phyloP scores from a whole-genome alignment of 1,140 invertebrate genomes.

The Gonioctena quinquepunctata region DNA sequence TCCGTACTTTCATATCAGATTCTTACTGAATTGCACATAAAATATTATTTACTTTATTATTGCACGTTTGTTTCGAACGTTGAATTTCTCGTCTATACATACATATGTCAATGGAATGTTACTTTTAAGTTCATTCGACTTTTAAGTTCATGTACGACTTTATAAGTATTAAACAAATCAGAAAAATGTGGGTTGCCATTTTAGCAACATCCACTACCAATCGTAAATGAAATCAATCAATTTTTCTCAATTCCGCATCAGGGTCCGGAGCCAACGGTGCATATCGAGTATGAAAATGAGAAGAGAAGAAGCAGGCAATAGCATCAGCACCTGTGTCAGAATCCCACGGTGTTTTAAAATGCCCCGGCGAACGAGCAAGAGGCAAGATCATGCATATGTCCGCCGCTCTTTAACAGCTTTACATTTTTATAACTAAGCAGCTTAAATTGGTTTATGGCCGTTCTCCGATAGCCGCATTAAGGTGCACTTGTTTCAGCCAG shows the following conservation, averaged over 20 bases:
- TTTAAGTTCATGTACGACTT: no score
- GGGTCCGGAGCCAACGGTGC: not conserved
- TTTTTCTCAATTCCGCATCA: not conserved
- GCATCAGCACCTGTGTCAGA: slow-evolving; percentile 29
- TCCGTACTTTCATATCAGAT: no score
- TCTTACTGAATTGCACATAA: no score
- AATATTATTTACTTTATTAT: no score
- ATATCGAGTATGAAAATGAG: not conserved
- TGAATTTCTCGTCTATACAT: no score
- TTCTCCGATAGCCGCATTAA: slow-evolving; percentile 2
- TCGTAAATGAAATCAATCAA: not conserved
- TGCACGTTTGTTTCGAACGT: no score
- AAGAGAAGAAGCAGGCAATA: not conserved
- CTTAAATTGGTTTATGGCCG: slow-evolving; percentile 31
- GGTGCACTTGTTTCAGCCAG: slow-evolving; percentile 5
- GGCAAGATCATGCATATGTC: slow-evolving; percentile 19
- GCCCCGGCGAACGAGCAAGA: not conserved
- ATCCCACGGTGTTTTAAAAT: slow-evolving; percentile 35
- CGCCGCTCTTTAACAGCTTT: slow-evolving; percentile 24
- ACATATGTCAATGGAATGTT: no score
- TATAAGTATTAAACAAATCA: no score
- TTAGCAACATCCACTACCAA: no score
- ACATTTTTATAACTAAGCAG: slow-evolving; percentile 30
- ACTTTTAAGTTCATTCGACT: no score
- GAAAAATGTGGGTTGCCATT: no score